Evolutionary conservation across 1,140 invertebrate species (phyloP), one percentile per base, ranked within the genome.

Genomic region (Tyrophagus putrescentiae): DNA sequence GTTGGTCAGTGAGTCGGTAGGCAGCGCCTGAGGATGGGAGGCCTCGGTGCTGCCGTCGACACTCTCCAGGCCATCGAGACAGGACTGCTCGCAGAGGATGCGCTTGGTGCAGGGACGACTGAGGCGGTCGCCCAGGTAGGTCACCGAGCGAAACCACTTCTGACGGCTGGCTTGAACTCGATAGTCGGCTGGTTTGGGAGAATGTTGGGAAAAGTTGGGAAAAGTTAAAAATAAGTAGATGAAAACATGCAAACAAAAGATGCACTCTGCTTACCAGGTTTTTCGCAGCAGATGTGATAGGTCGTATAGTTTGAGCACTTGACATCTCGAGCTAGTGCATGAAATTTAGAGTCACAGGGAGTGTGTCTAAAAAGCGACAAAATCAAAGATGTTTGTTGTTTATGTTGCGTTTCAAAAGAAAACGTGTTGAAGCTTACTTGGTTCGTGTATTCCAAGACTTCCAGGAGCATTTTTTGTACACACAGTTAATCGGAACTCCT

Each of bases 71-170:
- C 45, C 45, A 21, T 50, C 45, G 18, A 11, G 9, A 50, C 45
- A 50, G 21, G 45, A 50, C 45, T 50, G 45, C 21, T 50, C 45
- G 21, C 45, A 50, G 21, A 50, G 45, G 9, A 50, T 50, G 21
- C 45, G 45, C 28, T 50, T 50, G 9, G 45, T 50, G 45, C 45
- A 50, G 45, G 9, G 9, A 9, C 21, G 18, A 21, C 45, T 50
- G 11, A 50, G 9, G 18, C 28, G 11, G 21, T 9, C 9, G 9
- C 45, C 45, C 9, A 21, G 11, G 11, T 9, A 21, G 9, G 45
- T 50, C 9, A 50, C 45, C 18, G 21, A 18, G 9, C 45, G 45
- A 50, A 50, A 50, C 45, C 45, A 50, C 9, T 50, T 50, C 21
- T 50, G 45, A 27, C 45, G 45, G 9, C 9, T 11, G 11, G 9